Percentiles rank a stretch among this genome's conserved stretches.
Conservation (phyloP, 2,113 vertebrate species). For the Hippocampus abdominalis region DNA sequence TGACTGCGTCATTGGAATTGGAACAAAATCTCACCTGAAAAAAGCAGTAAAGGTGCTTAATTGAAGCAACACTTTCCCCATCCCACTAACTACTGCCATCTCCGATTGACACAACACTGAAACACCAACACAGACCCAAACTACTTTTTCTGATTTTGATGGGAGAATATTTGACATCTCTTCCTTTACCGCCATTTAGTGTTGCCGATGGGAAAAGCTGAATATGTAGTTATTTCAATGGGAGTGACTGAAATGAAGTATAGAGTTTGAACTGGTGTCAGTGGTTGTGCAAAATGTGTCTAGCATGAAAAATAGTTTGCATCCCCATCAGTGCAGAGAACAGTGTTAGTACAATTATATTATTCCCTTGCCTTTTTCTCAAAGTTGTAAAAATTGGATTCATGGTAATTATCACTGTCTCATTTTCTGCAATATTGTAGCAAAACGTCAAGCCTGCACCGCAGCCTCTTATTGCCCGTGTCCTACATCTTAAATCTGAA, state of each 20-base stretch:
- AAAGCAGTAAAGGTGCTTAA: too few relatives aligned
- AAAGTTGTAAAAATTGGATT: background rate
- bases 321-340: background rate
- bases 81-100: too few relatives aligned
- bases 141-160: too few relatives aligned
- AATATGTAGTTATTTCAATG: background rate
- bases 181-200: too few relatives aligned
- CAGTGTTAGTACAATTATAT: background rate
- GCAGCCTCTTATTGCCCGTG: background rate
- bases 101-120: too few relatives aligned
- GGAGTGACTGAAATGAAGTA: background rate
- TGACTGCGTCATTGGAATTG: too few relatives aligned
- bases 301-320: background rate
- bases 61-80: too few relatives aligned
- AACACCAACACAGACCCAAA: too few relatives aligned
- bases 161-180: too few relatives aligned
- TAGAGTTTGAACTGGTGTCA: background rate
- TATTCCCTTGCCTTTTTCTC: background rate
- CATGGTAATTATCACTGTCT: background rate
- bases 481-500: conserved; percentile 6
- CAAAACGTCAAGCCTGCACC: conserved; percentile 5
- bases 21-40: too few relatives aligned
- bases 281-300: background rate
- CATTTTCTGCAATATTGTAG: conserved; percentile 2
- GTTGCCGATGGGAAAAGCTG: background rate